These are phyloP conservation scores for Mizuhopecten yessoensis DNA, from an alignment of 1,140 invertebrate genomes.

Conservation along the genomic window DNA sequence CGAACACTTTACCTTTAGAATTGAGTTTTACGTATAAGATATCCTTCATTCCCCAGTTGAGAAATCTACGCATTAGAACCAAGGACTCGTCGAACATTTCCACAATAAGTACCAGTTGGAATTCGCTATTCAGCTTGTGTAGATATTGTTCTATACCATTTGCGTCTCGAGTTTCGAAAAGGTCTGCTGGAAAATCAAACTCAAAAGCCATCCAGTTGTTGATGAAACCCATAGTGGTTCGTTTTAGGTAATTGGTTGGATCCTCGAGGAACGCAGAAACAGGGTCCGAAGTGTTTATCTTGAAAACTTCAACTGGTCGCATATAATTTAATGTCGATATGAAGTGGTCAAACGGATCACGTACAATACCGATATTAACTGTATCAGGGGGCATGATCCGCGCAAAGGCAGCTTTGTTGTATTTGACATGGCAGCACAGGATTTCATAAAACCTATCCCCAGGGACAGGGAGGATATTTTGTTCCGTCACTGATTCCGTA, in stretches of 20 bases:
- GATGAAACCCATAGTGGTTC: conserved; percentile 56
- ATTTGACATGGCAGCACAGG: conserved; percentile 67
- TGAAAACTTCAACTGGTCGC: conserved; percentile 22
- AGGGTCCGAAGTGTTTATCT: not conserved
- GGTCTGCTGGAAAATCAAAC: conserved; percentile 63
- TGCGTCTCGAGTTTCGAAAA: conserved; percentile 55
- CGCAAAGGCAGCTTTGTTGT: conserved; percentile 58
- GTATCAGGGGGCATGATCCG: conserved; percentile 57
- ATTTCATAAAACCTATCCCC: conserved; percentile 58
- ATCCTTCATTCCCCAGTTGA: conserved; percentile 84
- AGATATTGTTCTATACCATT: conserved; percentile 62
- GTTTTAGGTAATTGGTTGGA: conserved; percentile 57
- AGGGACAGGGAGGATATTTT: conserved; percentile 41
- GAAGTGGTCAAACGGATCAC: conserved; percentile 71
- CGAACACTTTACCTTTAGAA: not conserved
- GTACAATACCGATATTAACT: conserved; percentile 66
- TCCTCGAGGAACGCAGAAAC: conserved; percentile 57
- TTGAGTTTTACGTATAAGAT: conserved; percentile 76
- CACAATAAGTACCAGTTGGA: conserved; percentile 85
- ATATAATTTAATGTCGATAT: conserved; percentile 56
- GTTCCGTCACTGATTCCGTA: not conserved
- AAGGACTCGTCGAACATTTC: conserved; percentile 86
- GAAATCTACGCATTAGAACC: conserved; percentile 83
- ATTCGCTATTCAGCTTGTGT: conserved; percentile 71
- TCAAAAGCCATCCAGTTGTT: conserved; percentile 72